Conservation (phyloP, 2,888 invertebrate species). For the Aphodius granarius region DNA sequence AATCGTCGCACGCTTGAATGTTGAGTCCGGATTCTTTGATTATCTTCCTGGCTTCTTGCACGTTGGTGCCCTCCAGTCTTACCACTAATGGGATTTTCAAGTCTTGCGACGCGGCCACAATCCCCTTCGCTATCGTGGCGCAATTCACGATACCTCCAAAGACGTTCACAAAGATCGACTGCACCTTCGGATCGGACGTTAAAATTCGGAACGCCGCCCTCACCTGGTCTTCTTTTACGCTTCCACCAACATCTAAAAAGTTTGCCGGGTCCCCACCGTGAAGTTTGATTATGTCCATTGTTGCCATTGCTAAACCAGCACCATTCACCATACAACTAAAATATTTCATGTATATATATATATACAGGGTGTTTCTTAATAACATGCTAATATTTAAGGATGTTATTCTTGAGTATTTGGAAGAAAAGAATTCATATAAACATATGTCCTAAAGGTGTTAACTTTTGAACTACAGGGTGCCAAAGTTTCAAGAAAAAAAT, state of each 20-base stretch:
- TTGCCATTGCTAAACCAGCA: constrained; percentile 99
- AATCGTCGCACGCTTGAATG: constrained; percentile 78
- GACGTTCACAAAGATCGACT: constrained; percentile 95
- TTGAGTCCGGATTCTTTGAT: constrained; percentile 82
- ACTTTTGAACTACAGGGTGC: too few relatives aligned
- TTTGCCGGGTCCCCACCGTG: constrained; percentile 97
- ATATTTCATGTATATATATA: constrained; percentile 19
- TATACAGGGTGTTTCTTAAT: too few relatives aligned
- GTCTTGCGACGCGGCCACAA: constrained; percentile 82
- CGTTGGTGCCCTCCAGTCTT: constrained; percentile 94
- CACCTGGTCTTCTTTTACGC: constrained; percentile 93
- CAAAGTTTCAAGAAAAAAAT: too few relatives aligned
- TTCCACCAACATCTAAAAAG: constrained; percentile 97
- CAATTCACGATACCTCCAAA: constrained; percentile 99
- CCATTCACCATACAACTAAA: constrained; percentile 85
- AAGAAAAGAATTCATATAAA: too few relatives aligned
- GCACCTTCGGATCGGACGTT: constrained; percentile 84
- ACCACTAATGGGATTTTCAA: constrained; percentile 89
- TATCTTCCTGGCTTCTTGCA: constrained; percentile 78
- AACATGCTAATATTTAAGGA: too few relatives aligned
- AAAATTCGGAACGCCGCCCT: constrained; percentile 89
- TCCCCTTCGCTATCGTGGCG: constrained; percentile 93
- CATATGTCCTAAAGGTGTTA: too few relatives aligned
- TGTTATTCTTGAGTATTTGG: constrained; percentile 3
- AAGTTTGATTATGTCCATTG: constrained; percentile 98